Evolutionary conservation across 1,140 invertebrate genomes (phyloP), one percentile per base, ranked within the genome.

Genomic region (Aphelenchoides avenae): DNA sequence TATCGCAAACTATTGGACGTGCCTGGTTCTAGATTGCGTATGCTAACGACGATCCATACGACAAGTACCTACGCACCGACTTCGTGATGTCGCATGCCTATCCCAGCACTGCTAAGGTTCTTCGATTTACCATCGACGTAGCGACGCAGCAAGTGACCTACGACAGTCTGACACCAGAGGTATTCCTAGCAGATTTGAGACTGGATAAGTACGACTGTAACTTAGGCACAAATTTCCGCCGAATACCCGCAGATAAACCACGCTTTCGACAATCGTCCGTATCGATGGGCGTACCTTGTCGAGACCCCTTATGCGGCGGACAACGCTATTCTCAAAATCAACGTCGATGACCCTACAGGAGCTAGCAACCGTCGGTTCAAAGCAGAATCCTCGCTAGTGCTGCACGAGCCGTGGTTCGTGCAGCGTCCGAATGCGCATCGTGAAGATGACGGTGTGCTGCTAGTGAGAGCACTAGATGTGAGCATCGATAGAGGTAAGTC

Each of bases 31-130:
- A 70, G 68, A 44, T 73, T 33, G 72, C 76, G 22, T 75, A 75
- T 41, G 72, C 76, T 42, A 76, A 62, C 49, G 70, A 75, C 47
- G 72, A 75, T 57, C 72, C 72, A 24, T 75, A 75, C 55, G 71
- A 76, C 15, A 75, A 75, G 33, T 74, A 75, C 46, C 76, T 75
- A 52, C 76, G 76, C 64, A 72, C 71, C 7, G 73, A 76, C 31
- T 75, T 75, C 52, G 57, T 75, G 24, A 76, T 67, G 29, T 52
- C 53, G 11, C 63, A 76, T 47, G 40, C 72, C 2, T 75, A 75
- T 53, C 72, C 72, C n/a, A 69, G 55, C 52, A 76, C 73, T 5
- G 72, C 72, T 27, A 64, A 74, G 26, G 39, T 75, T 41, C 67
- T 75, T 39, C 71, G 72, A 26, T 75, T 75, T 53, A 76, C 74